Evolutionary conservation across 2,113 vertebrate genomes (phyloP), one percentile per base, ranked within the genome.

Genomic region (Sakesphorus luctuosus): DNA sequence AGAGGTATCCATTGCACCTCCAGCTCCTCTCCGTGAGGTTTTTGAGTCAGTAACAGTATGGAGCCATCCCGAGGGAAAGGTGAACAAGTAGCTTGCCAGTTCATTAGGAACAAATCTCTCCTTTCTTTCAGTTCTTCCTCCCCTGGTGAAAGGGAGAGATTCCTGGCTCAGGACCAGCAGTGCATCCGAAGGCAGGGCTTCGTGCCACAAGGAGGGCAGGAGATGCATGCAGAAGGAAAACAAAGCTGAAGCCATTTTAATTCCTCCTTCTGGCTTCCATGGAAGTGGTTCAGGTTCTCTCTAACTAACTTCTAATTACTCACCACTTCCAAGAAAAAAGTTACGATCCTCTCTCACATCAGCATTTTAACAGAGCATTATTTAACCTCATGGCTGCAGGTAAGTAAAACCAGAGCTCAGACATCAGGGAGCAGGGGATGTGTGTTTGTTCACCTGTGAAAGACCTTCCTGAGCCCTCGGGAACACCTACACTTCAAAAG

Each of bases 21-120:
- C 6, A 1, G 69, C 87, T 74, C 71, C 75, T 71, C 50, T 15
- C 23, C 0, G 0, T 7, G 75, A 61, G 75, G 38, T 21, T 86
- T 40, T 9, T 14, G 67, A 87, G 73, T 36, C 59, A 19, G 53
- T 18, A 73, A 13, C 2, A 33, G 71, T 29, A 65, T 10, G 0
- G 85, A 92, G 75, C 65, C n/a, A 25, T 53, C 92, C 90, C 92
- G 7, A 69, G 93, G 90, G 81, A 91, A 55, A 72, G 69, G 84
- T 15, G 10, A 84, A 71, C 40, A 19, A 15, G 25, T 5, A 73
- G 16, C 26, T 44, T 75, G 89, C 87, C 74, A 90, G 6, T 67
- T 92, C 25, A 18, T 53, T 36, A 72, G 4, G 12, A 78, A 95
- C 73, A 95, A 90, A 92, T 24, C 82, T 80, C 65, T 87, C 80